A percentile compares a stretch with the other conserved stretches of the same genome.
Conservation (phyloP, 2,797 vertebrate genomes). For the Anguilla anguilla region DNA sequence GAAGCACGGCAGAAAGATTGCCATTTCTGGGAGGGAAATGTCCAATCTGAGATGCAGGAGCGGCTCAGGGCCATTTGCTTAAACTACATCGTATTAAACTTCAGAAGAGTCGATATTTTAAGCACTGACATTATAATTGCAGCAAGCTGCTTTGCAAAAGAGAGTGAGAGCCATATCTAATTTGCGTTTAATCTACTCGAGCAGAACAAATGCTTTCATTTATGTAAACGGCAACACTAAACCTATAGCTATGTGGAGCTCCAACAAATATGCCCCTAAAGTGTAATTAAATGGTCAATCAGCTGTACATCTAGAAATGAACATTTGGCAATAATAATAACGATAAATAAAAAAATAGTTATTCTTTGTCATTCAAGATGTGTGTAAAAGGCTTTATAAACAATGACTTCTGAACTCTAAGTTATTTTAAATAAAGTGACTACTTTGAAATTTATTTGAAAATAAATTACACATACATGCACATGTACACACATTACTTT, state of each 20-base stretch:
- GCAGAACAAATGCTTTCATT: constrained; percentile 10
- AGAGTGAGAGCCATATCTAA: constrained; percentile 13
- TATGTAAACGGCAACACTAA: not conserved
- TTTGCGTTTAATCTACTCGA: constrained; percentile 9
- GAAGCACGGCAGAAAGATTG: constrained; percentile 79
- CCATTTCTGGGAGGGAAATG: constrained; percentile 79
- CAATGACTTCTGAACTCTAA: not conserved
- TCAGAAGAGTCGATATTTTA: constrained; percentile 9
- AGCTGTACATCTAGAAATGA: not conserved
- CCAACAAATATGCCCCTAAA: not conserved
- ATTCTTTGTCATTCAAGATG: not conserved
- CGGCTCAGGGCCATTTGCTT: constrained; percentile 72
- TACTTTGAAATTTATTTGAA: not conserved
- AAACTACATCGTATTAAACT: constrained; percentile 10
- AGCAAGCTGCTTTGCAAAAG: not conserved
- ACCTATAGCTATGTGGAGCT: not conserved
- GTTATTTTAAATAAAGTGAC: not conserved
- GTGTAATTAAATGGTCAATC: not conserved
- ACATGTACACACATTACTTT: not conserved
- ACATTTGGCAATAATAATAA: not conserved
- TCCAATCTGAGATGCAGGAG: constrained; percentile 80
- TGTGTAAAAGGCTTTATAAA: not conserved
- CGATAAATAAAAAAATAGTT: not conserved
- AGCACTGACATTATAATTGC: constrained; percentile 15
- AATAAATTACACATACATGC: not conserved